Evolutionary conservation across 2,888 invertebrate species (phyloP), one percentile per base, ranked within the genome.

Genomic region (Platycnemis pennipes): DNA sequence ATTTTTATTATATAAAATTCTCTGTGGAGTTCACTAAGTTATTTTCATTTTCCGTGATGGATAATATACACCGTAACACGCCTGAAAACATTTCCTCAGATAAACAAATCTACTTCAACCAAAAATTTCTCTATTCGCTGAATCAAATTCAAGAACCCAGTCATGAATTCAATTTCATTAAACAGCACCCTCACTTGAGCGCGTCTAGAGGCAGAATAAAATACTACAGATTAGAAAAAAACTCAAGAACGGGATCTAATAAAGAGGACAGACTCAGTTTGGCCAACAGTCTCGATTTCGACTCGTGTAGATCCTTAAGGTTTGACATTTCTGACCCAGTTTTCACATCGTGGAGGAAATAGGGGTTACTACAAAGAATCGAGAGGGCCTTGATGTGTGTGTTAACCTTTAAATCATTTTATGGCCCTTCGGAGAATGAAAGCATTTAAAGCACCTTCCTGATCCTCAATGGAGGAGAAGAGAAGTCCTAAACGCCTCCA

Each of bases 381-480:
- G 77, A 77, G 63, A n/a, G 77, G 77, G 37, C 37, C 77, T 77
- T 37, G 77, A 77, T 37, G 77, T 77, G 77, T 77, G 26, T 22
- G 2, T 13, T 37, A 37, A 37, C 31, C 77, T 77, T 77, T 77
- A 77, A 77, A 63, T 16, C 37, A 31, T 77, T 77, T 77, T 77
- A 77, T 77, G 77, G 11, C 37, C 31, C 31, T 31, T 31, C 13
- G 11, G 77, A 0, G 69, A 31, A 31, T 37, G 37, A 16, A 37
- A 1, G 77, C 77, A 77, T 77, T 77, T 77, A 37, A n/a, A 77
- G 77, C 37, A 37, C 77, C 37, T 37, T 13, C 77, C 37, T 37
- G 77, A 77, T 77, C 77, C 77, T 77, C 37, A 37, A 77, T 77
- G 77, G 26, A 77, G 77, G 31, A 31, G 77, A 77, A 49, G 49